These are phyloP conservation scores for Leptinotarsa tumamoca DNA, from an alignment of 2,888 invertebrate genomes.

Conservation along the genomic window DNA sequence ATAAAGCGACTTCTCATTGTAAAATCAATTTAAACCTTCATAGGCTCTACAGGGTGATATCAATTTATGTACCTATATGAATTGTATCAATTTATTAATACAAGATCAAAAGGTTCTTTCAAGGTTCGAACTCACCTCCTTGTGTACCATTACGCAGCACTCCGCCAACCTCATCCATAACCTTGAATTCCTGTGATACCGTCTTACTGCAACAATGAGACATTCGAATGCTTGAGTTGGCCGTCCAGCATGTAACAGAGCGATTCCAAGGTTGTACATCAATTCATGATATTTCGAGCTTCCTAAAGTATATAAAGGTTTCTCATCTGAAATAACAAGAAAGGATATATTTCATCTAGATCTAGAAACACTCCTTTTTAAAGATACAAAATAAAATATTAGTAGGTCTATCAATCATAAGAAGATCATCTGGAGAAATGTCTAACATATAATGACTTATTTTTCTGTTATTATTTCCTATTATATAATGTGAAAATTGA, in stretches of 20 bases:
- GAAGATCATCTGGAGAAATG: too few species aligned
- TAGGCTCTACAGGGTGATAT: too few species aligned
- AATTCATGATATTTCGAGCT: conserved; percentile 75
- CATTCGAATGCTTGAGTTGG: conserved; percentile 91
- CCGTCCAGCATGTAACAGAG: conserved; percentile 84
- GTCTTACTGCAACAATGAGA: conserved; percentile 85
- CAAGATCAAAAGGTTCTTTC: too few species aligned
- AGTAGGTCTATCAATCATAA: too few species aligned
- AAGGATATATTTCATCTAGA: not conserved
- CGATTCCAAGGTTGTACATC: conserved; percentile 86
- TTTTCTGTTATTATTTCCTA: too few species aligned
- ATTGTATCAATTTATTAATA: too few species aligned
- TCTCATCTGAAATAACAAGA: conserved; percentile 55
- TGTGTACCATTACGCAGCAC: conserved; percentile 82
- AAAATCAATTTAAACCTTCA: too few species aligned
- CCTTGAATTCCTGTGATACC: conserved; percentile 88
- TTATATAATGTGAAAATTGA: too few species aligned
- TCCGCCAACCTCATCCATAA: conserved; percentile 95
- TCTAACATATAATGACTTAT: too few species aligned
- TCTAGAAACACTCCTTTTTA: too few species aligned
- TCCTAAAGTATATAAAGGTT: conserved; percentile 74
- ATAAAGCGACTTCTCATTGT: too few species aligned
- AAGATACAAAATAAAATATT: not conserved
- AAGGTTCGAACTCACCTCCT: conserved; percentile 62
- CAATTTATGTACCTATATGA: too few species aligned